phyloP scores from a whole-genome alignment of 1,140 invertebrate species.

The Hirudo medicinalis region DNA sequence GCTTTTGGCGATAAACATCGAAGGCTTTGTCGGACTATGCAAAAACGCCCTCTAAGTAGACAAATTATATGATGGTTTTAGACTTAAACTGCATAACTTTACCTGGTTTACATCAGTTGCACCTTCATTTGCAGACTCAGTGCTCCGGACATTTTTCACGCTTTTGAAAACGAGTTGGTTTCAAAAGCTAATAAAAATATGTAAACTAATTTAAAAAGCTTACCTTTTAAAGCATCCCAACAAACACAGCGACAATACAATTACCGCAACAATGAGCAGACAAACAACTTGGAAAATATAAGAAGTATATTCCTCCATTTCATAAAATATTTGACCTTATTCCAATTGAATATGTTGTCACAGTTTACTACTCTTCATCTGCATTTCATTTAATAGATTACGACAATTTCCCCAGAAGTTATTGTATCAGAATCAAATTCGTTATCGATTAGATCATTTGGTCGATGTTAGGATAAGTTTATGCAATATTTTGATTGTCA shows the following conservation, averaged over 20 bases:
- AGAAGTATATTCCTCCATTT: not conserved
- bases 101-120: not conserved
- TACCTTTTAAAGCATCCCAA: conserved; percentile 3
- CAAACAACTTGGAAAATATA: not conserved
- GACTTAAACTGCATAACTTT: not conserved
- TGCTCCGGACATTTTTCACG: not conserved
- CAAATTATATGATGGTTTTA: not conserved
- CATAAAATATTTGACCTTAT: too few species aligned
- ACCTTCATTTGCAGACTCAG: conserved; percentile 1
- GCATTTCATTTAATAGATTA: too few species aligned
- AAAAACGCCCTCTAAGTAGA: not conserved
- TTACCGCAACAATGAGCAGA: conserved; percentile 3
- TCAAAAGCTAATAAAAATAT: not conserved
- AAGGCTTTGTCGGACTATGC: too few species aligned
- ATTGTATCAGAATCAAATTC: too few species aligned
- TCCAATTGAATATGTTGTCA: too few species aligned
- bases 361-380: too few species aligned
- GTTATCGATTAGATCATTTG: too few species aligned
- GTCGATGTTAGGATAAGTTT: too few species aligned
- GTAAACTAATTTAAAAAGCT: not conserved
- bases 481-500: too few species aligned
- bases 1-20: too few species aligned
- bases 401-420: too few species aligned
- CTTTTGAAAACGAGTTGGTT: not conserved
- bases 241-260: conserved; percentile 1